These are phyloP conservation scores for Lacerta bilineata DNA, from an alignment of 2,797 vertebrate species.

Conservation along the genomic window DNA sequence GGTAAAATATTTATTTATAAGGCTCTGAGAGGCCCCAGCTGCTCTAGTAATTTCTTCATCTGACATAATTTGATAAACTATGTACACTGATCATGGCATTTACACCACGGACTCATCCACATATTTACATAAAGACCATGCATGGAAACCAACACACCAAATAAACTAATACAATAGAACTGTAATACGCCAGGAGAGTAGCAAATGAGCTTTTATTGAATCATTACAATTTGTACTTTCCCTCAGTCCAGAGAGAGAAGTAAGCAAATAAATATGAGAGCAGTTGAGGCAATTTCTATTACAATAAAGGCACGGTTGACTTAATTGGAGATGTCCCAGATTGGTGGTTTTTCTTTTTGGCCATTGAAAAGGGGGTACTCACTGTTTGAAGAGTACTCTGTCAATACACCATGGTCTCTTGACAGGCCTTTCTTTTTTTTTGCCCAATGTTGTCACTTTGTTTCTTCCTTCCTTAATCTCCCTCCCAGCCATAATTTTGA, in stretches of 20 bases:
- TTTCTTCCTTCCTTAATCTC: background rate
- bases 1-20: constrained; percentile 15
- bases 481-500: background rate
- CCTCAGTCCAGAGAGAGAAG: constrained; percentile 22
- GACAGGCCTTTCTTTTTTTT: background rate
- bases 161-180: constrained; percentile 14
- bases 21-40: constrained; percentile 23
- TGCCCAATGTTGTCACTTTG: background rate
- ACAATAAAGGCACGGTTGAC: background rate
- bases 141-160: background rate
- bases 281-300: background rate
- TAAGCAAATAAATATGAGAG: constrained; percentile 33
- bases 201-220: constrained; percentile 53
- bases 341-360: background rate
- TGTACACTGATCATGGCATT: constrained; percentile 55
- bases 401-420: background rate
- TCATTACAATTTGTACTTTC: constrained; percentile 59
- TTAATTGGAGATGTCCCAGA: constrained; percentile 28
- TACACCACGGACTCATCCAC: constrained; percentile 14
- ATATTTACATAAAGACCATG: constrained; percentile 35
- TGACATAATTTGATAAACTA: constrained; percentile 49
- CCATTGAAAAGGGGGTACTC: background rate
- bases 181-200: constrained; percentile 31
- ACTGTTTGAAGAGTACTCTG: background rate
- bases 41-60: constrained; percentile 44